Evolutionary conservation across 1,140 invertebrate species (phyloP).

Genomic region (Euborellia annulipes): DNA sequence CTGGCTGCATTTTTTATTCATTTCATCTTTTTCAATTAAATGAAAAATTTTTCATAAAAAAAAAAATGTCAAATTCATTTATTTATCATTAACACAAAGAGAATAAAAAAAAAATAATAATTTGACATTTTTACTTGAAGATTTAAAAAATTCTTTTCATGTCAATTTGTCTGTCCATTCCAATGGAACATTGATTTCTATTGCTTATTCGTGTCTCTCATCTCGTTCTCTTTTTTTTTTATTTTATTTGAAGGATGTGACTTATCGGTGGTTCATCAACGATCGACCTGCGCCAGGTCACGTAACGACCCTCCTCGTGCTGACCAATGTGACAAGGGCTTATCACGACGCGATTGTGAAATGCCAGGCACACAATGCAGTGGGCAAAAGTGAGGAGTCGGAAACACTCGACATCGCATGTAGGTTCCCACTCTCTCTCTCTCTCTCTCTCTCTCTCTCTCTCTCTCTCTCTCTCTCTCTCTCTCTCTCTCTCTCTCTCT

Average conservation of each 20-base stretch:
- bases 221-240: conserved; percentile 20
- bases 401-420: conserved; percentile 75
- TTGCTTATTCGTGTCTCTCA: conserved; percentile 19
- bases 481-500: too few species aligned
- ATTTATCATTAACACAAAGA: too few species aligned
- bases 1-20: too few species aligned
- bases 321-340: conserved; percentile 65
- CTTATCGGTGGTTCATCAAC: conserved; percentile 56
- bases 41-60: too few species aligned
- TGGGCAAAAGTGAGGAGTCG: conserved; percentile 77
- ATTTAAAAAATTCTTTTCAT: too few species aligned
- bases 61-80: too few species aligned
- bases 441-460: too few species aligned
- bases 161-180: too few species aligned
- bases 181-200: conserved; percentile 16
- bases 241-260: conserved; percentile 17
- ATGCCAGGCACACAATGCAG: conserved; percentile 79
- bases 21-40: too few species aligned
- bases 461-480: too few species aligned
- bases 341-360: conserved; percentile 74
- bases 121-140: too few species aligned
- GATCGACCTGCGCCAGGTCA: conserved; percentile 63
- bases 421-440: conserved; percentile 55
- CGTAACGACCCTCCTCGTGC: conserved; percentile 62
- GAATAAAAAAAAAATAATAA: too few species aligned